phyloP scores from a whole-genome alignment of 2,113 vertebrate genomes.

The Bos indicus region DNA sequence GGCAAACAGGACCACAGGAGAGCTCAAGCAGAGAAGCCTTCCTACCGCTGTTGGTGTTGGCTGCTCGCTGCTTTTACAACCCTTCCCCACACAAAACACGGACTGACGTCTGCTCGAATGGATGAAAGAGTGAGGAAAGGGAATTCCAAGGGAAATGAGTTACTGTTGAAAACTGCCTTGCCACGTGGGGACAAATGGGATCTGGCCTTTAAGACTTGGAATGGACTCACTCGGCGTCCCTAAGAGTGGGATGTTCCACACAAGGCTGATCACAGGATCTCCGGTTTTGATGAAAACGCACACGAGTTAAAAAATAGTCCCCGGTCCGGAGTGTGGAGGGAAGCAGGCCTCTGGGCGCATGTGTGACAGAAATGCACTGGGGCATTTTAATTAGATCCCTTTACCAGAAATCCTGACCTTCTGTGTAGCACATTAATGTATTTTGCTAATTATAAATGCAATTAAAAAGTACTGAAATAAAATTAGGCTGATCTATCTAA shows the following conservation, averaged over 20 bases:
- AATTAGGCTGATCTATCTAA: slow-evolving; percentile 85
- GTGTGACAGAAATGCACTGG: slow-evolving; percentile 71
- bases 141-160: neutral
- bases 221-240: neutral
- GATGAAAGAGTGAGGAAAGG: too few species aligned
- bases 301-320: slow-evolving; percentile 59
- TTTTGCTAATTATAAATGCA: slow-evolving; percentile 88
- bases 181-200: neutral
- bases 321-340: neutral
- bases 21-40: neutral
- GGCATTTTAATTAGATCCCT: slow-evolving; percentile 79
- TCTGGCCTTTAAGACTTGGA: neutral
- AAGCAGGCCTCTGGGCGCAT: slow-evolving; percentile 58
- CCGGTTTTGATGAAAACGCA: neutral
- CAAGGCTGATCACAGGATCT: accelerated
- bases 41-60: neutral
- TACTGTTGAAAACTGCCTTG: neutral
- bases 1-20: neutral
- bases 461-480: slow-evolving; percentile 88
- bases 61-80: too few species aligned
- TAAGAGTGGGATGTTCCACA: neutral
- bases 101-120: neutral
- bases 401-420: slow-evolving; percentile 82
- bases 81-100: neutral
- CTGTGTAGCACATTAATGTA: slow-evolving; percentile 81